These are phyloP conservation scores for Melanotaenia boesemani DNA, from an alignment of 2,797 vertebrate species.

Conservation along the genomic window DNA sequence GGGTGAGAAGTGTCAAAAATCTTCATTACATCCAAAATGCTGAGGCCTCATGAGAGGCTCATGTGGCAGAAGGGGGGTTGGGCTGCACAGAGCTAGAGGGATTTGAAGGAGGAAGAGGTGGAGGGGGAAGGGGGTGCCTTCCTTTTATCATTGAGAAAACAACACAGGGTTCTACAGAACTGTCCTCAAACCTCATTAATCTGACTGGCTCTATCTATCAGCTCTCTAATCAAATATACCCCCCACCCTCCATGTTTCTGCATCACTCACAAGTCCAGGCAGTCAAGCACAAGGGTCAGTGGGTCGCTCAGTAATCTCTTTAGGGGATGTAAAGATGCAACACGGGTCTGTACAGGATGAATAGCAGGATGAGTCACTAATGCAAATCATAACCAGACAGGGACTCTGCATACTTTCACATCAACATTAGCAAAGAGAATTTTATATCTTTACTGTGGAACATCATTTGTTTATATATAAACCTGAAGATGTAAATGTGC, in stretches of 20 bases:
- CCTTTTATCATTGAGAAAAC: slow-evolving; percentile 57
- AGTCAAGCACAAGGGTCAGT: slow-evolving; percentile 49
- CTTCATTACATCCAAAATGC: slow-evolving; percentile 31
- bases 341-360: slow-evolving; percentile 33
- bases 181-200: slow-evolving; percentile 1
- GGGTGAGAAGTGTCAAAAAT: slow-evolving; percentile 50
- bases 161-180: slow-evolving; percentile 20
- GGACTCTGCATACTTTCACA: slow-evolving; percentile 4
- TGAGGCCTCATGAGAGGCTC: neutral
- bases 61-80: slow-evolving; percentile 11
- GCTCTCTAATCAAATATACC: slow-evolving; percentile 49
- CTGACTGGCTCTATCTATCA: neutral
- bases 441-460: neutral
- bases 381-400: slow-evolving; percentile 22
- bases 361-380: slow-evolving; percentile 30
- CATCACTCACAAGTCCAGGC: neutral
- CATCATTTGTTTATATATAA: neutral
- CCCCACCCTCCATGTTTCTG: neutral
- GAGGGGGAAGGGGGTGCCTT: slow-evolving; percentile 7
- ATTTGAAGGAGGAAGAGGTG: neutral
- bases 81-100: slow-evolving; percentile 11
- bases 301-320: slow-evolving; percentile 64
- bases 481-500: neutral
- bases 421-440: neutral
- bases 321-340: slow-evolving; percentile 32